phyloP scores from a whole-genome alignment of 2,113 vertebrate species.

The Seriola quinqueradiata region DNA sequence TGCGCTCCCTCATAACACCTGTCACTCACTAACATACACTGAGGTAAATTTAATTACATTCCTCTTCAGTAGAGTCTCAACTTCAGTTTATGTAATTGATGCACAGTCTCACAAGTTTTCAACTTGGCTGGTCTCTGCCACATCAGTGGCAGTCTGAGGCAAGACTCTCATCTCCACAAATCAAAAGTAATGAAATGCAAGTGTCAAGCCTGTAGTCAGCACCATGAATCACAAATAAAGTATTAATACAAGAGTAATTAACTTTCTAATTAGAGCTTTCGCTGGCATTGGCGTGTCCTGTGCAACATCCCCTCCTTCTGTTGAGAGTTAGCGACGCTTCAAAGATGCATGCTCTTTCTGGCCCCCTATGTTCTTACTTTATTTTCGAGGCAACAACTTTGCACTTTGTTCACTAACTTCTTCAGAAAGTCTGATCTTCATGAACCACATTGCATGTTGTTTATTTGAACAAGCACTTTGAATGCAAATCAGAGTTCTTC shows the following conservation, averaged over 20 bases:
- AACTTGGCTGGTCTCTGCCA: conserved; percentile 1
- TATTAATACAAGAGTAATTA: conserved; percentile 77
- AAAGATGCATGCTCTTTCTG: conserved; percentile 19
- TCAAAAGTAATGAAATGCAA: conserved; percentile 72
- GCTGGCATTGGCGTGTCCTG: conserved; percentile 52
- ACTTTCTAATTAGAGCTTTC: conserved; percentile 65
- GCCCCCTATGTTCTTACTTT: conserved; percentile 21
- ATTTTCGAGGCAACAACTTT: background rate
- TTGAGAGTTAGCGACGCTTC: background rate
- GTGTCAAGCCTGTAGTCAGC: conserved; percentile 65
- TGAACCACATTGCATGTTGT: conserved; percentile 62
- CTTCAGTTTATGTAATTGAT: conserved; percentile 5
- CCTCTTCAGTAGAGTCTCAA: background rate
- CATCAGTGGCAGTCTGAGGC: conserved; percentile 29
- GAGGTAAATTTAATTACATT: background rate
- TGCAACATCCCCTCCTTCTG: conserved; percentile 32
- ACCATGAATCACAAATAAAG: conserved; percentile 76
- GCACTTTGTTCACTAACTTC: conserved; percentile 47
- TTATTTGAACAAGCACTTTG: conserved; percentile 63
- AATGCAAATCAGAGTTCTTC: conserved; percentile 69
- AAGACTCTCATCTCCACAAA: conserved; percentile 56
- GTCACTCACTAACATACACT: background rate
- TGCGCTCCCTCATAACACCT: background rate
- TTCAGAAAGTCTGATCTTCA: conserved; percentile 30
- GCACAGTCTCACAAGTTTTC: conserved; percentile 23